Evolutionary conservation across 1,140 invertebrate genomes (phyloP).

Genomic region (Cyphomyrmex costatus): DNA sequence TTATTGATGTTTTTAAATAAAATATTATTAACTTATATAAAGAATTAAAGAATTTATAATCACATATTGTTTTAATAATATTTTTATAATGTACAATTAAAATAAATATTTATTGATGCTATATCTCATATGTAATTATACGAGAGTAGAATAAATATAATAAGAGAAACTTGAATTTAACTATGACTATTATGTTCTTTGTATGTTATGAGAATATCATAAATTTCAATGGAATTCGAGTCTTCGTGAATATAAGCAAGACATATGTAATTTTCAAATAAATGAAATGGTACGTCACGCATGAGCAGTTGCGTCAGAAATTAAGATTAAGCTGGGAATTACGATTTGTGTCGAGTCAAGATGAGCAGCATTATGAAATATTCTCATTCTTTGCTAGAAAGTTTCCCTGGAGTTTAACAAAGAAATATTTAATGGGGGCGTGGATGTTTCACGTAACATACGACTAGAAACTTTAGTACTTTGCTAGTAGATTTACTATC

Average conservation of each 20-base stretch:
- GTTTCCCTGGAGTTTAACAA: conserved; percentile 64
- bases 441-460: conserved; percentile 51
- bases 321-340: conserved; percentile 64
- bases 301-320: conserved; percentile 44
- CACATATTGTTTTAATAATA: neutral
- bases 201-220: conserved; percentile 15
- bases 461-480: conserved; percentile 64
- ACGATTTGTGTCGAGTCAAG: conserved; percentile 56
- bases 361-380: conserved; percentile 66
- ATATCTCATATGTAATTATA: neutral
- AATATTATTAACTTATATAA: neutral
- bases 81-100: neutral
- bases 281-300: conserved; percentile 51
- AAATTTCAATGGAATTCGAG: conserved; percentile 33
- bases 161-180: conserved; percentile 43
- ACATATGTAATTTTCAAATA: conserved; percentile 41
- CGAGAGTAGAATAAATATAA: neutral
- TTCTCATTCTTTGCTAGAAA: conserved; percentile 54
- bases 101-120: neutral
- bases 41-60: neutral
- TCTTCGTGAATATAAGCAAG: neutral
- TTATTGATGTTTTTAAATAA: neutral
- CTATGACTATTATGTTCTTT: conserved; percentile 37
- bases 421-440: conserved; percentile 68
- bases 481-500: conserved; percentile 26